Percentiles rank a stretch among this genome's conserved stretches.
phyloP scores from a whole-genome alignment of 2,113 vertebrate species.

The Dolichotis patagonum region DNA sequence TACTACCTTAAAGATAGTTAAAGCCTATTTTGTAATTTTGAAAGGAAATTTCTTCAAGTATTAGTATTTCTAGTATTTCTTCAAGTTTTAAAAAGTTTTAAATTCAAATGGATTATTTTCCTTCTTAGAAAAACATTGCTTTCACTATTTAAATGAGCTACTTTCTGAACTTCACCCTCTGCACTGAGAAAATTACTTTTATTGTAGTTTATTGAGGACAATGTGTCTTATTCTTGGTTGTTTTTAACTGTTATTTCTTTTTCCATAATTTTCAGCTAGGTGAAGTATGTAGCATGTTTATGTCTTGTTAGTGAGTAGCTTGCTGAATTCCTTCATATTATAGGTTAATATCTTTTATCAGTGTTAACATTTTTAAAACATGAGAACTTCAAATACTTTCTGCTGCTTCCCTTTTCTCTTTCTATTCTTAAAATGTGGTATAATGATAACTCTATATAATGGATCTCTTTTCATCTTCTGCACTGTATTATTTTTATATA shows the following conservation, averaged over 20 bases:
- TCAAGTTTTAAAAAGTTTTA: not conserved
- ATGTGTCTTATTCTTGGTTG: not conserved
- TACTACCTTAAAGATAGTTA: not conserved
- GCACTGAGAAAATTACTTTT: not conserved
- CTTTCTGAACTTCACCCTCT: not conserved
- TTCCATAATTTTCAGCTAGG: not conserved
- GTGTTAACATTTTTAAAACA: not conserved
- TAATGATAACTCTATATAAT: not conserved
- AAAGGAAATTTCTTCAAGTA: not conserved
- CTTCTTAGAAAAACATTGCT: not conserved
- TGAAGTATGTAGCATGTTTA: not conserved
- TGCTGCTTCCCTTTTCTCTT: not conserved
- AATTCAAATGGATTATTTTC: not conserved
- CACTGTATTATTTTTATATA: not conserved
- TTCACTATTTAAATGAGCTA: not conserved
- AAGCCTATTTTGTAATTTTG: not conserved
- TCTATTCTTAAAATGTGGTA: not conserved
- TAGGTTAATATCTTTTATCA: not conserved
- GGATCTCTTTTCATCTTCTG: not conserved
- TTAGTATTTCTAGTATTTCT: not conserved
- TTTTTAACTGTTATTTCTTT: not conserved
- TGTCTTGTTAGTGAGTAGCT: not conserved
- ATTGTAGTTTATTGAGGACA: not conserved
- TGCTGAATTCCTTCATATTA: not conserved
- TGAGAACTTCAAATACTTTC: slow-evolving; percentile 1